Conservation (phyloP, 1,140 invertebrate species). For the Diuraphis noxia region DNA sequence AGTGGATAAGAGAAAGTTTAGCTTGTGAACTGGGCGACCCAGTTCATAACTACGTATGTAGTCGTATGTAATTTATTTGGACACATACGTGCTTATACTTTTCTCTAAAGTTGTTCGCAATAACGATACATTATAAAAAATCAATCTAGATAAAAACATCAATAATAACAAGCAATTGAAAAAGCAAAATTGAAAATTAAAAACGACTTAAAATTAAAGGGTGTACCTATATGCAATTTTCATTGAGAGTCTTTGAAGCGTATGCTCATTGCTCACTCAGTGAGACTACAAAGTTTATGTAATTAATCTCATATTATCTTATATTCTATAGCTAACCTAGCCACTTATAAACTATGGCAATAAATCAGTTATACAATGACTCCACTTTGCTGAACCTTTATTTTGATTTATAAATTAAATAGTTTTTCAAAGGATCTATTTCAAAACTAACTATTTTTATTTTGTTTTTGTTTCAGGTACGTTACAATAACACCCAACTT, state of each 20-base stretch:
- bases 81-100: slow-evolving; percentile 2
- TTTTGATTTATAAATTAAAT: background rate
- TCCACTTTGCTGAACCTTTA: background rate
- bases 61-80: slow-evolving; percentile 24
- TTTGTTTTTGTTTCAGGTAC: slow-evolving; percentile 33
- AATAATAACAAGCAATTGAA: background rate
- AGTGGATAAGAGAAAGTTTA: slow-evolving; percentile 38
- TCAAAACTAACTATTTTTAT: background rate
- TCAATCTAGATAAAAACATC: background rate
- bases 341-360: background rate
- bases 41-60: slow-evolving; percentile 38
- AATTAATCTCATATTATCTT: background rate
- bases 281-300: background rate
- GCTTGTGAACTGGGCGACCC: slow-evolving; percentile 37
- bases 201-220: background rate
- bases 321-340: too few species aligned
- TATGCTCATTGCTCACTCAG: background rate
- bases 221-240: background rate
- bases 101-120: background rate
- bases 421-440: background rate
- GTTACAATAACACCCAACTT: background rate
- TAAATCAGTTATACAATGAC: background rate
- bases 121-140: background rate
- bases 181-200: background rate
- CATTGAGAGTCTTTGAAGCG: background rate